Percentiles rank a stretch among this genome's conserved stretches.
Evolutionary conservation across 2,113 vertebrate species (phyloP).

Genomic region (Bos indicus): DNA sequence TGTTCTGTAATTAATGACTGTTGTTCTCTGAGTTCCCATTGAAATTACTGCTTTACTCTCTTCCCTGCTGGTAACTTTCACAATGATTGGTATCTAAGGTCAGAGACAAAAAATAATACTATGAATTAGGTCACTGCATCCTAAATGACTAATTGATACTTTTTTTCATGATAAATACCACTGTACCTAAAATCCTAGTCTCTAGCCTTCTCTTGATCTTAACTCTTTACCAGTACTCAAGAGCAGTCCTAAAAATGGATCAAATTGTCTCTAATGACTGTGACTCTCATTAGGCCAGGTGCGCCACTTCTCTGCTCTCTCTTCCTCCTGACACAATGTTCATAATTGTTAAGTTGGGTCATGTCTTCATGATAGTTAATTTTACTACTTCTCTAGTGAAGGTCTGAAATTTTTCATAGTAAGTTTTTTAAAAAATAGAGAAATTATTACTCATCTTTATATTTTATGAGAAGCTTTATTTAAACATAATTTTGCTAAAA

Average conservation of each 20-base stretch:
- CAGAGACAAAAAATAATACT: neutral
- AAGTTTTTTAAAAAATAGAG: neutral
- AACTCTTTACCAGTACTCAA: neutral
- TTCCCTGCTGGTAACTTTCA: neutral
- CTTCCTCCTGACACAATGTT: neutral
- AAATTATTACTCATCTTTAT: neutral
- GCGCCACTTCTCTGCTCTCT: neutral
- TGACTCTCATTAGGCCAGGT: neutral
- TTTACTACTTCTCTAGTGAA: neutral
- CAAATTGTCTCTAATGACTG: neutral
- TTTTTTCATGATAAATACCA: neutral
- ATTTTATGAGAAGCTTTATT: neutral
- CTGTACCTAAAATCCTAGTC: neutral
- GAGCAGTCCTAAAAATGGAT: neutral
- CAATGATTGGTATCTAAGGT: neutral
- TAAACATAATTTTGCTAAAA: neutral
- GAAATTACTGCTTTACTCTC: neutral
- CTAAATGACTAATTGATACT: neutral
- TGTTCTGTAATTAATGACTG: neutral
- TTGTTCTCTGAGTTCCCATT: neutral
- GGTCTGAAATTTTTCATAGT: neutral
- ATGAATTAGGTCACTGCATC: neutral
- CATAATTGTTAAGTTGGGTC: neutral
- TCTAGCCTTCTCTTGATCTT: neutral
- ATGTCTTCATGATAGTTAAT: neutral